Evolutionary conservation across 2,113 vertebrate genomes (phyloP).

Genomic region (Chloebia gouldiae): DNA sequence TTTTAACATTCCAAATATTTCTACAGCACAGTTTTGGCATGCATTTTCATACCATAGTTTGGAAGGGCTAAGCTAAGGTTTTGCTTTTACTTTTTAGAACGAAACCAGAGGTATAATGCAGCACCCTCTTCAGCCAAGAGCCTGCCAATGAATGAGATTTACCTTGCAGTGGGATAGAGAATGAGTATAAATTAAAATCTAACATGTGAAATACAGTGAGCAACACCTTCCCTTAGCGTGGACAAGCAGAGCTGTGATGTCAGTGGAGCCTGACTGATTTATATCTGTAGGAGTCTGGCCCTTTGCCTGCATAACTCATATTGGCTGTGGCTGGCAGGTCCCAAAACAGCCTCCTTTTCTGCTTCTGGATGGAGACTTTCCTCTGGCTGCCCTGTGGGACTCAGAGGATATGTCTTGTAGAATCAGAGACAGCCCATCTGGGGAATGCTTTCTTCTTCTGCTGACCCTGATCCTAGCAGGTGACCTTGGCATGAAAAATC

Average conservation of each 20-base stretch:
- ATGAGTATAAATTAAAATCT: background rate
- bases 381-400: background rate
- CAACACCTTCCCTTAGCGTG: background rate
- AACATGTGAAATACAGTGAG: background rate
- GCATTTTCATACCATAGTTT: background rate
- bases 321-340: background rate
- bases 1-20: conserved; percentile 43
- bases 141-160: background rate
- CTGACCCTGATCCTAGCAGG: background rate
- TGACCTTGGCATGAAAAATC: background rate
- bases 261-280: background rate
- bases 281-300: background rate
- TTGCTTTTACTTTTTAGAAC: conserved; percentile 9
- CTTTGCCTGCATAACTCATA: background rate
- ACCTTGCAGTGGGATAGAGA: background rate
- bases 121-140: background rate
- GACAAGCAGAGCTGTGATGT: background rate
- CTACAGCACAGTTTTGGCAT: background rate
- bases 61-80: background rate
- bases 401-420: background rate
- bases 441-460: background rate
- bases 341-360: background rate
- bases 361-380: background rate
- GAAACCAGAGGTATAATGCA: background rate
- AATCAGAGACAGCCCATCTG: background rate